Percentiles rank a stretch among this genome's conserved stretches.
Conservation (phyloP, 2,113 vertebrate species). For the Phrynosoma blainvillii region DNA sequence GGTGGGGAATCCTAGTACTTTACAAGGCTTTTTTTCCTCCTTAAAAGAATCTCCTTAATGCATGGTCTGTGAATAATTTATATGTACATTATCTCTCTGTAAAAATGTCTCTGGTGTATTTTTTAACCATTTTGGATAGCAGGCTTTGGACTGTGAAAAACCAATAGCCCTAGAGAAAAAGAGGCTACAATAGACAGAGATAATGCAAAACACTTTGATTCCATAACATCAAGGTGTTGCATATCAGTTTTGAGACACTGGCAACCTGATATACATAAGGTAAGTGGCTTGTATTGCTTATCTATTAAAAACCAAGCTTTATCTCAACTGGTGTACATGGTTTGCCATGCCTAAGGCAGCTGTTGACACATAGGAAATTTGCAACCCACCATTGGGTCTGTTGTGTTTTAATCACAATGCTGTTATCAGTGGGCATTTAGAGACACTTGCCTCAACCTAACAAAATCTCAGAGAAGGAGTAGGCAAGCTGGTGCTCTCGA, state of each 20-base stretch:
- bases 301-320: not conserved
- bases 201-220: not conserved
- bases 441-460: not conserved
- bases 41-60: not conserved
- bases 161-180: not conserved
- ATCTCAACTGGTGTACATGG: not conserved
- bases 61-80: slow-evolving; percentile 7
- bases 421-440: not conserved
- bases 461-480: not conserved
- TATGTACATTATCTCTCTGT: not conserved
- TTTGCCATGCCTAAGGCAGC: not conserved
- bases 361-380: not conserved
- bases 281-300: not conserved
- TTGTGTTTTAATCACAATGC: not conserved
- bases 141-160: not conserved
- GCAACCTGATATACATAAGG: not conserved
- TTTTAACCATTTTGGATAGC: not conserved
- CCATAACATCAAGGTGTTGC: not conserved
- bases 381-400: not conserved
- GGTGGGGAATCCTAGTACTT: slow-evolving; percentile 23
- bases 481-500: too few species aligned
- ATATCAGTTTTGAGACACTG: not conserved
- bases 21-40: not conserved
- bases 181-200: not conserved
- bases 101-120: not conserved